Evolutionary conservation across 2,888 invertebrate genomes (phyloP).

Genomic region (Lucinisca nassula): DNA sequence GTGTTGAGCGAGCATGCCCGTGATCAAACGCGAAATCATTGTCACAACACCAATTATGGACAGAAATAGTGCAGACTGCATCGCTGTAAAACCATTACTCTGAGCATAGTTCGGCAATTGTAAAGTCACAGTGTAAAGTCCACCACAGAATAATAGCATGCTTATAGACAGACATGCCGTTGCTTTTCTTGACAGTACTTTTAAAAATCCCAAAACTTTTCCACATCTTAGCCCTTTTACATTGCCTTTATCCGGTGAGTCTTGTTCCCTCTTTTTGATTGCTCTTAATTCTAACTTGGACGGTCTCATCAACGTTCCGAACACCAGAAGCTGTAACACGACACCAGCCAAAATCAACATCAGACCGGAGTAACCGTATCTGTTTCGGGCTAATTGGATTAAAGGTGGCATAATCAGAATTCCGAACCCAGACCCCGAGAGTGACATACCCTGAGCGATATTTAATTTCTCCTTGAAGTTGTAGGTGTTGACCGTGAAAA

Average conservation of each 20-base stretch:
- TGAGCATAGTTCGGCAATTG: constrained; percentile 51
- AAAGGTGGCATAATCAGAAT: constrained; percentile 50
- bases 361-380: constrained; percentile 59
- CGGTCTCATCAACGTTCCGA: constrained; percentile 59
- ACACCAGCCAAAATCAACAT: constrained; percentile 55
- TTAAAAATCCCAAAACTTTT: neutral
- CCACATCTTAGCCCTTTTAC: neutral
- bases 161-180: constrained; percentile 28
- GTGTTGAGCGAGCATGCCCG: constrained; percentile 41
- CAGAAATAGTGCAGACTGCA: constrained; percentile 45
- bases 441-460: constrained; percentile 50
- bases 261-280: constrained; percentile 5
- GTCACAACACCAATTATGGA: constrained; percentile 46
- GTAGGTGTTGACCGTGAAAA: constrained; percentile 51
- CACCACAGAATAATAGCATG: constrained; percentile 48
- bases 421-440: constrained; percentile 49
- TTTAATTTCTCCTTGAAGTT: constrained; percentile 50
- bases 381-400: constrained; percentile 46
- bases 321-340: constrained; percentile 39
- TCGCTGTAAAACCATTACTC: constrained; percentile 39
- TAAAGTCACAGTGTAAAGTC: constrained; percentile 42
- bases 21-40: constrained; percentile 41
- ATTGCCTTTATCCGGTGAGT: neutral
- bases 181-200: constrained; percentile 39
- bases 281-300: constrained; percentile 44